Percentiles rank a stretch among this genome's conserved stretches.
These are phyloP conservation scores for Escarpia spicata DNA, from an alignment of 2,888 invertebrate species.

Conservation along the genomic window DNA sequence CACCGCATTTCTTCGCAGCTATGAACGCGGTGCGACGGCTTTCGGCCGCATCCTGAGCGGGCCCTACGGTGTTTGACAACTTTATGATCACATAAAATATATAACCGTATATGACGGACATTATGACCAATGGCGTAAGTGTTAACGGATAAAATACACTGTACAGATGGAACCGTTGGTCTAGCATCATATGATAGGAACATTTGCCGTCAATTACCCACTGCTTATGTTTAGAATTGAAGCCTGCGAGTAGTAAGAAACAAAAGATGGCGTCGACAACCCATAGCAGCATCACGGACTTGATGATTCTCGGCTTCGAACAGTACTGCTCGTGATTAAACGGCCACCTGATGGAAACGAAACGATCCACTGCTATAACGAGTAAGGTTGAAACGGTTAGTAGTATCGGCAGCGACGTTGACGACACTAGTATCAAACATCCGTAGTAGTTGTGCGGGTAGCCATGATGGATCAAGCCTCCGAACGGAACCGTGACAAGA, in stretches of 20 bases:
- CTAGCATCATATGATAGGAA: neutral
- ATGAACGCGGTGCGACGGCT: neutral
- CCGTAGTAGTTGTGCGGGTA: neutral
- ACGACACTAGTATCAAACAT: neutral
- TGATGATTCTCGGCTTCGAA: neutral
- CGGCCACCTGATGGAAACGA: neutral
- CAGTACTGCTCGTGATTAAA: neutral
- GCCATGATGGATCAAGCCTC: neutral
- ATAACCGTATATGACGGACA: neutral
- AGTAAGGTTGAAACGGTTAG: neutral
- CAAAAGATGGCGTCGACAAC: neutral
- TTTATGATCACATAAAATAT: neutral
- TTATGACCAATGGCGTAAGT: neutral
- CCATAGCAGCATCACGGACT: neutral
- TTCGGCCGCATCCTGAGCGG: neutral
- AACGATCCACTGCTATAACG: neutral
- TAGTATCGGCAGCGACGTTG: neutral
- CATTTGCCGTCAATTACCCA: neutral
- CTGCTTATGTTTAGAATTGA: neutral
- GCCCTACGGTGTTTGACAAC: neutral
- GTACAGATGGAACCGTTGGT: neutral
- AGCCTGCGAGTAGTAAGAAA: neutral
- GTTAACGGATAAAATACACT: neutral
- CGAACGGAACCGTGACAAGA: neutral
- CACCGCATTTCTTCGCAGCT: neutral